A percentile compares a stretch with the other conserved stretches of the same genome.
Evolutionary conservation across 2,797 vertebrate species (phyloP).

Genomic region (Podarcis siculus): DNA sequence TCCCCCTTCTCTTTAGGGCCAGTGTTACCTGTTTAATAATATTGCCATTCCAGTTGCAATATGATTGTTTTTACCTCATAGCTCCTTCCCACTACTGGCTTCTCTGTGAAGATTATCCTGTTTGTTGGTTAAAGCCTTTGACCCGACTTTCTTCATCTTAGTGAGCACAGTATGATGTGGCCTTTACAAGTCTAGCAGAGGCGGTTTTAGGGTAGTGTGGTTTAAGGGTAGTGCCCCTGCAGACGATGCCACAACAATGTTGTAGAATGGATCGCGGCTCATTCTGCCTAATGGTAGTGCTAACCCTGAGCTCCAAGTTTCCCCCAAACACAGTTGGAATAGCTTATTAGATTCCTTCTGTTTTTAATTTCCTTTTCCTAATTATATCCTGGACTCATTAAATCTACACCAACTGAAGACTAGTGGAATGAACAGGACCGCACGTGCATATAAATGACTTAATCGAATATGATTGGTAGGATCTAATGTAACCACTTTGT

Average conservation of each 20-base stretch:
- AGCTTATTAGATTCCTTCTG: background rate
- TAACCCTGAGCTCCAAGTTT: background rate
- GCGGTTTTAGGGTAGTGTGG: too few relatives aligned
- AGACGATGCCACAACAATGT: too few relatives aligned
- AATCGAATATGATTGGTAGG: background rate
- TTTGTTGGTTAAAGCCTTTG: constrained; percentile 44
- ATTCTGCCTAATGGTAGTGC: too few relatives aligned
- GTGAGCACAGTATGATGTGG: constrained; percentile 25
- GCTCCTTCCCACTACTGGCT: constrained; percentile 33
- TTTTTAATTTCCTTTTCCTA: background rate
- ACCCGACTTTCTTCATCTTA: constrained; percentile 45
- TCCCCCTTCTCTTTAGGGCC: constrained; percentile 13
- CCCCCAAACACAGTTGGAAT: background rate
- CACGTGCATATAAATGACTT: background rate
- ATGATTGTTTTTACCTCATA: constrained; percentile 60
- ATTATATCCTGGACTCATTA: background rate
- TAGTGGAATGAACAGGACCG: background rate
- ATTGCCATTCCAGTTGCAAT: constrained; percentile 47
- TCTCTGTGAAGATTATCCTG: constrained; percentile 45
- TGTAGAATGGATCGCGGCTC: too few relatives aligned
- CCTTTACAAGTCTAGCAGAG: constrained; percentile 34
- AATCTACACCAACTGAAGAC: background rate
- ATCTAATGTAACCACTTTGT: background rate
- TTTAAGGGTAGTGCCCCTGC: background rate
- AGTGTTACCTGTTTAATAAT: constrained; percentile 45